Evolutionary conservation across 2,888 invertebrate genomes (phyloP).

Genomic region (Hypselothyrea guttata): DNA sequence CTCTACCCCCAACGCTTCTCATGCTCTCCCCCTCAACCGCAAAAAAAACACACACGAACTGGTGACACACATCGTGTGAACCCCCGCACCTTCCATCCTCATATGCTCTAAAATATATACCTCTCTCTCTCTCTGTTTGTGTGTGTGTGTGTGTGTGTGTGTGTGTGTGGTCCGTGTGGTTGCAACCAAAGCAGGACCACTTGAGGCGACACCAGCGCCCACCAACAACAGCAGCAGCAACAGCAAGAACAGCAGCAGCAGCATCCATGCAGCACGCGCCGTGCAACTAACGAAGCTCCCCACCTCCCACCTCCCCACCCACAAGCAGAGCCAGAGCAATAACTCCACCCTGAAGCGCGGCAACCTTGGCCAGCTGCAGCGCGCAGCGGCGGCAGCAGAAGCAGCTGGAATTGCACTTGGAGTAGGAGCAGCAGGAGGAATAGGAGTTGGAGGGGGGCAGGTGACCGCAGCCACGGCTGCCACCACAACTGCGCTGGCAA

Average conservation of each 20-base stretch:
- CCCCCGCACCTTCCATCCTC: constrained; percentile 1
- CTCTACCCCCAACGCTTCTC: constrained; percentile 42
- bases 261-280: constrained; percentile 56
- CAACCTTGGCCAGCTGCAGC: constrained; percentile 41
- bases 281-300: constrained; percentile 70
- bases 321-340: constrained; percentile 38
- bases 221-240: constrained; percentile 40
- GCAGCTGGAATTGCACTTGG: constrained; percentile 2
- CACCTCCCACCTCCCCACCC: constrained; percentile 54
- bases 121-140: constrained; percentile 10
- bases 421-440: constrained; percentile 10
- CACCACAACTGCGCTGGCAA: constrained; percentile 66
- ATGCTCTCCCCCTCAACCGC: background rate
- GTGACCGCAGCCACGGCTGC: constrained; percentile 71
- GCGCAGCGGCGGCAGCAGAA: constrained; percentile 3
- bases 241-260: constrained; percentile 21
- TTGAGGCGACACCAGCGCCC: constrained; percentile 71
- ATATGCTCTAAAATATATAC: constrained; percentile 9
- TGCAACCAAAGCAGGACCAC: constrained; percentile 79
- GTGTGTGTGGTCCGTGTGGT: constrained; percentile 50
- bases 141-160: constrained; percentile 14
- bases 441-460: constrained; percentile 27
- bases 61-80: constrained; percentile 27
- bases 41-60: constrained; percentile 27
- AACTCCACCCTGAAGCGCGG: constrained; percentile 61